Conservation (phyloP, 1,140 invertebrate species). For the Trichogramma pretiosum region DNA sequence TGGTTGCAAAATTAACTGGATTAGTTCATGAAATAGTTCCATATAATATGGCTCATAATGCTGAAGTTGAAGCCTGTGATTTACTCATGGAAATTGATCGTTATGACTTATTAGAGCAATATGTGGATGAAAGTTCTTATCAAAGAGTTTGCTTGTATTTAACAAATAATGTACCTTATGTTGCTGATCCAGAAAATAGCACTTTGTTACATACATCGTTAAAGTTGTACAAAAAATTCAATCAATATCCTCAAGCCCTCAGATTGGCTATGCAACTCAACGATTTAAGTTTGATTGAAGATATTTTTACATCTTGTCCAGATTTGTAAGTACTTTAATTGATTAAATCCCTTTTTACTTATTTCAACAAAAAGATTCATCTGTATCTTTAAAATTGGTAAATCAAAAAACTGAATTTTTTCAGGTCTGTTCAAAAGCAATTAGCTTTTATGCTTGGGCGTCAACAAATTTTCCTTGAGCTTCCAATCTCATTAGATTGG, state of each 20-base stretch:
- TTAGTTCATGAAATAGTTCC: slow-evolving; percentile 85
- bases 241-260: slow-evolving; percentile 88
- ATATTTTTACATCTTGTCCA: slow-evolving; percentile 78
- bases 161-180: slow-evolving; percentile 93
- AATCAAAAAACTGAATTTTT: too few relatives aligned
- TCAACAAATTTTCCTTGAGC: slow-evolving; percentile 85
- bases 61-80: slow-evolving; percentile 98
- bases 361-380: neutral
- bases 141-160: slow-evolving; percentile 92
- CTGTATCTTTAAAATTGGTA: slow-evolving; percentile 9
- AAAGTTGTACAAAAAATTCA: slow-evolving; percentile 84
- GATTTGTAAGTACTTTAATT: slow-evolving; percentile 69
- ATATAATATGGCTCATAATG: slow-evolving; percentile 98
- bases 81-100: slow-evolving; percentile 96
- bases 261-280: slow-evolving; percentile 93
- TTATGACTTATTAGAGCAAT: slow-evolving; percentile 79
- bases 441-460: slow-evolving; percentile 94
- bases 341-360: neutral
- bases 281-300: slow-evolving; percentile 71
- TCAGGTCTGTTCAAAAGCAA: slow-evolving; percentile 84
- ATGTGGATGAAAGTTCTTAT: slow-evolving; percentile 90
- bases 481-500: slow-evolving; percentile 60
- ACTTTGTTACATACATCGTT: slow-evolving; percentile 80
- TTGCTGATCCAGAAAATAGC: slow-evolving; percentile 93
- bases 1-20: slow-evolving; percentile 57